Evolutionary conservation across 2,888 invertebrate species (phyloP), one percentile per base, ranked within the genome.

Genomic region (Hybos culiciformis): DNA sequence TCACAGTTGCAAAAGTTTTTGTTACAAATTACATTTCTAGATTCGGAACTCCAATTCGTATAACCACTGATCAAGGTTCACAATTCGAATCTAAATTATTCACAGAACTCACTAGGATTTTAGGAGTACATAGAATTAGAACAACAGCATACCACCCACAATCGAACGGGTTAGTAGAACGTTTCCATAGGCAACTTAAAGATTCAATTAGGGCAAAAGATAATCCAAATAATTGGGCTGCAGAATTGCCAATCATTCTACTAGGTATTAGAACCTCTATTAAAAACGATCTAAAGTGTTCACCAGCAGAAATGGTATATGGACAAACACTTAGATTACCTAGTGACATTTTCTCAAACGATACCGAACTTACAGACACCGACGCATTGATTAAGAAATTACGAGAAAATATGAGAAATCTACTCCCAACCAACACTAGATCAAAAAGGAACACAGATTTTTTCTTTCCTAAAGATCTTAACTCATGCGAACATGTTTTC

Each of bases 21-120:
- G 20, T 45, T 7, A 18, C 9, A 11, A 20, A 46, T 18, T 49
- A 45, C 38, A 38, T 50, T 18, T 24, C 41, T 12, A 41, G 48
- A 12, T 49, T 43, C 32, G 50, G 48, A n/a, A 29, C 40, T 23
- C 50, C 46, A 2, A n/a, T 33, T 20, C 37, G 17, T 5, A 42
- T 50, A 11, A 48, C 47, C 9, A 44, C 48, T 5, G 49, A 53
- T 43, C 46, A 45, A 37, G 48, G 51, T 3, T 14, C 39, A 1
- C 45, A 45, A 32, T 39, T 44, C 17, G 43, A 46, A 37, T 37
- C 46, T 9, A 37, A 43, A 21, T 29, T 44, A 2, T 43, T 46
- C 15, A 2, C 5, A 12, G 37, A 46, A 15, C 14, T 42, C 11
- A 33, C 17, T 3, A 15, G 40, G 12, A 3, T 46, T 11, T 18